These are phyloP conservation scores for Flexamia atlantica DNA, from an alignment of 2,888 invertebrate species.

Conservation along the genomic window DNA sequence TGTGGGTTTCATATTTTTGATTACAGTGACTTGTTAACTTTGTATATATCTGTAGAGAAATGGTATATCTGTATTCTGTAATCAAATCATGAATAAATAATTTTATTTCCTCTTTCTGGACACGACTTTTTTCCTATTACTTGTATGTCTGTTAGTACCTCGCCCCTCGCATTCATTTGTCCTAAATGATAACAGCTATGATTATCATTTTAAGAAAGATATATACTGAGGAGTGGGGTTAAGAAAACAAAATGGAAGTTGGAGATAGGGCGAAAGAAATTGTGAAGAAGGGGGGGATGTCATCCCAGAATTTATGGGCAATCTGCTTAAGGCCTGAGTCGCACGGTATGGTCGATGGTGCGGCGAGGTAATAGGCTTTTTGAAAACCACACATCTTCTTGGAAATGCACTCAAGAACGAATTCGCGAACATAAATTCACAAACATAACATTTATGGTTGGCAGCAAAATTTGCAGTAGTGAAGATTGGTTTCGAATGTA, in stretches of 20 bases:
- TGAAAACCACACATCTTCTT: slow-evolving; percentile 23
- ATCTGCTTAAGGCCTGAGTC: slow-evolving; percentile 57
- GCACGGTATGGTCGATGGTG: slow-evolving; percentile 35
- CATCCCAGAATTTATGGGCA: slow-evolving; percentile 60
- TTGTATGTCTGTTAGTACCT: no score
- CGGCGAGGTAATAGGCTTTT: slow-evolving; percentile 27
- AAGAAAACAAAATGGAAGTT: slow-evolving; percentile 41
- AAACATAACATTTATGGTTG: no score
- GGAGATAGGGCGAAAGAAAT: slow-evolving; percentile 46
- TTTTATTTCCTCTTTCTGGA: no score
- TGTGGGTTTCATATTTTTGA: no score
- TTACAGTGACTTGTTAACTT: no score
- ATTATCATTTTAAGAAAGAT: neutral
- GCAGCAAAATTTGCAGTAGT: no score
- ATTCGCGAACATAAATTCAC: neutral
- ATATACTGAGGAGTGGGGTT: slow-evolving; percentile 19
- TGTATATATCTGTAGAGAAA: no score
- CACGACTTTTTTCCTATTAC: no score
- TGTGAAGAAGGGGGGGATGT: slow-evolving; percentile 44
- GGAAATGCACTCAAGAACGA: neutral
- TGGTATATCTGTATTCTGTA: no score
- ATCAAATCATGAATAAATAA: no score
- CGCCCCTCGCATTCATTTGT: no score
- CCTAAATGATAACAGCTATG: neutral
- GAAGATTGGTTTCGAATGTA: no score